Base-by-base conservation (phyloP, 1,140 invertebrate genomes). In the Brachionus paranguensis region DNA sequence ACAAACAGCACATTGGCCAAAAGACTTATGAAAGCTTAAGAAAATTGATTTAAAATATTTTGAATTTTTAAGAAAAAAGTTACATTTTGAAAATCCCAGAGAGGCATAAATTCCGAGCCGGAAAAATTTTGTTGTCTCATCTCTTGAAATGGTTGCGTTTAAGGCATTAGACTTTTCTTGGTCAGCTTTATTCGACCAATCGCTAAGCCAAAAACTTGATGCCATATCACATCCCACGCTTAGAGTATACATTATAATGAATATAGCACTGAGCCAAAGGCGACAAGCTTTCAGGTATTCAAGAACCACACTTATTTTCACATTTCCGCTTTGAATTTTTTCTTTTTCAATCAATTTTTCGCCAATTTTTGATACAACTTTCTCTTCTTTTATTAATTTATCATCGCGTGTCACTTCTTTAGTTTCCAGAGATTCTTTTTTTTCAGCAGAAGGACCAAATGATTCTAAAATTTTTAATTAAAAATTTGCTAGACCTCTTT, bases 21-120 rank as follows among this genome's bases (percentile, higher is more conserved):
- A 3, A 68, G 17, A 27, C 20, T 33, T 41, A 81, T 60, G 1
- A 81, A 64, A 1, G 78, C 68, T 72, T 72, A 24, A 43, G 43
- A 41, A 72, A 72, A 72, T 17, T 41, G 17, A 60, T 10, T 60
- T 60, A 20, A 7, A 17, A 60, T 27, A 20, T 17, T n/a, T 20
- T 4, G 1, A 55, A 8, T 11, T 47, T 47, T 47, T 14, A 14
- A 47, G 85, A 85, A 43, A 8, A 20, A 14, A 41, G 3, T 72
- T 41, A 72, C 68, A 33, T 74, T 84, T 81, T 17, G 78, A 60
- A 81, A 84, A 68, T 70, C 81, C 81, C 5, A 84, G 14, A 17
- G 33, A 10, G 20, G 87, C 88, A 79, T 89, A 90, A 2, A 90
- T 86, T 12, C 88, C 78, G 6, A 81, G 20, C 8, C 14, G 53